Conservation (phyloP, 2,113 vertebrate species). For the Scartelaos histophorus region DNA sequence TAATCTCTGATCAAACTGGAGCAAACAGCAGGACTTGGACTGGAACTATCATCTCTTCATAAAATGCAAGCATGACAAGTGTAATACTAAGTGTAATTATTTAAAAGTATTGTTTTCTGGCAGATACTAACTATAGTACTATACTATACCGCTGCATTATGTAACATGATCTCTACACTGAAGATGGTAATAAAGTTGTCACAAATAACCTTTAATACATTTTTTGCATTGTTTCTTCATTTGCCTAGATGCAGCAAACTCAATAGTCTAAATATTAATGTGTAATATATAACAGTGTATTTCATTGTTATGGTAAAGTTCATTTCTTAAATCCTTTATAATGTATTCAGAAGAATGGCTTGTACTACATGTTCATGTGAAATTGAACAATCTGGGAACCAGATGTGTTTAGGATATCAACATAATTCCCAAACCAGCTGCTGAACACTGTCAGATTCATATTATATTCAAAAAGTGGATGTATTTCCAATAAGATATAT, state of each 20-base stretch:
- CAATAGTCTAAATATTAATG: not conserved
- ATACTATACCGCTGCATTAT: no score
- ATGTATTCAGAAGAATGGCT: constrained; percentile 13
- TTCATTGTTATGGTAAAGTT: not conserved
- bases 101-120: not conserved
- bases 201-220: no score
- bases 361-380: constrained; percentile 18
- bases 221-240: not conserved
- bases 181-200: no score
- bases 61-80: not conserved
- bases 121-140: no score
- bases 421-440: constrained; percentile 26
- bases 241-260: not conserved
- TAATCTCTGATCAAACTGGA: constrained; percentile 67
- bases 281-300: not conserved
- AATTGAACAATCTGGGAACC: constrained; percentile 46
- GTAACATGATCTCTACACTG: no score
- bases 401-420: constrained; percentile 55
- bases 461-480: constrained; percentile 15
- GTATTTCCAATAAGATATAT: not conserved
- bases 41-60: constrained; percentile 11
- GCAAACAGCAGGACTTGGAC: constrained; percentile 30
- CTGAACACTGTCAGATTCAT: constrained; percentile 27
- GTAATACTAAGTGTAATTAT: not conserved
- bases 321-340: not conserved